phyloP scores from a whole-genome alignment of 2,797 vertebrate genomes.

The Enteromius radiatus region DNA sequence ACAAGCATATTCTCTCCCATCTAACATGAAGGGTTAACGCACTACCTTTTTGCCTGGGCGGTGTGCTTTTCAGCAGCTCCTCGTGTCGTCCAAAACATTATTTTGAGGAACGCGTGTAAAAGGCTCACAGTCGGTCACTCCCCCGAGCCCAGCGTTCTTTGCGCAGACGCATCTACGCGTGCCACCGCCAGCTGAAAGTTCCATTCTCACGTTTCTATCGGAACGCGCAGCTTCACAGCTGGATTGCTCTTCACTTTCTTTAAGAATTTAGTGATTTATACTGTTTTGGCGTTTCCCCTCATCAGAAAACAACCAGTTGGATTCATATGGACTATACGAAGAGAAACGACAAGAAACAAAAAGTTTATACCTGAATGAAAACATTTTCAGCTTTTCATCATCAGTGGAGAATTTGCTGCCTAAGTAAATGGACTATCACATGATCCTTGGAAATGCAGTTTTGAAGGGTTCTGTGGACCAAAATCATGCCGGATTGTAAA shows the following conservation, averaged over 20 bases:
- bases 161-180: constrained; percentile 24
- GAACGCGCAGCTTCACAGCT: constrained; percentile 35
- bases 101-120: constrained; percentile 31
- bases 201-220: constrained; percentile 44
- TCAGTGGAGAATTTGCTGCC: constrained; percentile 5
- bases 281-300: not conserved
- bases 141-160: constrained; percentile 13
- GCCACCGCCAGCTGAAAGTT: constrained; percentile 24
- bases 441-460: constrained; percentile 6
- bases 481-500: constrained; percentile 43
- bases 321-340: not conserved
- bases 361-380: constrained; percentile 39
- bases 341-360: not conserved
- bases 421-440: constrained; percentile 15
- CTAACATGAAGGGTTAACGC: not conserved
- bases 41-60: not conserved
- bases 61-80: not conserved
- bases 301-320: not conserved
- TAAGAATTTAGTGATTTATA: not conserved
- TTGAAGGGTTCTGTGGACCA: constrained; percentile 41
- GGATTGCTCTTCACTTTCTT: not conserved
- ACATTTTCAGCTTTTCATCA: not conserved
- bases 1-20: not conserved
- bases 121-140: constrained; percentile 42
- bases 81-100: constrained; percentile 5